Conservation (phyloP, 2,797 vertebrate genomes). For the Cuculus canorus region DNA sequence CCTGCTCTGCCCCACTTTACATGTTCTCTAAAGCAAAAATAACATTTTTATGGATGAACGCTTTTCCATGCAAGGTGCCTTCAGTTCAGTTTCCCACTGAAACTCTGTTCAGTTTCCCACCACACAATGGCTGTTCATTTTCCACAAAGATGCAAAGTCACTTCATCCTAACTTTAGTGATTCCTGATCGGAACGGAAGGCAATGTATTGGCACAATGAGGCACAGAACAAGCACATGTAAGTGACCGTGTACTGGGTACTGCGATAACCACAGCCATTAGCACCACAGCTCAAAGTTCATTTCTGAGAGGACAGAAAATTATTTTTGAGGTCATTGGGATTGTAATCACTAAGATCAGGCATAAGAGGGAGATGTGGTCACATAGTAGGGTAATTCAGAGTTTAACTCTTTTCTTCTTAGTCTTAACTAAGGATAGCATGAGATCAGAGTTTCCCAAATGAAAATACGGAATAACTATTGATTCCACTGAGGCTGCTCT, state of each 20-base stretch:
- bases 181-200: neutral
- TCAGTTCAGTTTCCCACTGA: neutral
- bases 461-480: slow-evolving; percentile 12
- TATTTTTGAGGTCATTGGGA: neutral
- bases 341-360: slow-evolving; percentile 51
- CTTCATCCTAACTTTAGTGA: neutral
- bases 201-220: neutral
- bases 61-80: slow-evolving; percentile 16
- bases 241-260: neutral
- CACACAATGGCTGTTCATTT: neutral
- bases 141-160: neutral
- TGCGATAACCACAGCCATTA: neutral
- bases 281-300: neutral
- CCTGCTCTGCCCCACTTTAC: neutral
- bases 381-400: neutral
- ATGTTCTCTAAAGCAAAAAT: slow-evolving; percentile 4
- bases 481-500: slow-evolving; percentile 9
- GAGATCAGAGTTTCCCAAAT: slow-evolving; percentile 18
- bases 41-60: slow-evolving; percentile 11
- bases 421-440: neutral
- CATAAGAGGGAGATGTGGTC: slow-evolving; percentile 60
- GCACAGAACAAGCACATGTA: neutral
- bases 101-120: neutral
- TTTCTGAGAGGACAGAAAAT: neutral
- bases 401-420: neutral